Evolutionary conservation across 1,140 invertebrate species (phyloP).

Genomic region (Maconellicoccus hirsutus): DNA sequence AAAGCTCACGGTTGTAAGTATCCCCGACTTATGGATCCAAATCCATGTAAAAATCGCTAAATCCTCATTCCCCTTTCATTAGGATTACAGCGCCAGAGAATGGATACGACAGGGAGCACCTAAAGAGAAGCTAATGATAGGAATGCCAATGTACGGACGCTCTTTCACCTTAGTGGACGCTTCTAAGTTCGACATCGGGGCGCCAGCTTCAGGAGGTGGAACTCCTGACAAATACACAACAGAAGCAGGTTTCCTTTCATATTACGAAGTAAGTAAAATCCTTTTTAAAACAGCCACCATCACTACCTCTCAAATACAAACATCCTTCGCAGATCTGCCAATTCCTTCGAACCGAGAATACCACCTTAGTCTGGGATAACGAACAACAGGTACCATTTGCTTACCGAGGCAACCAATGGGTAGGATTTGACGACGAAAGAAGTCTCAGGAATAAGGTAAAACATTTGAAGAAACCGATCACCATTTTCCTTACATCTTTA

Average conservation of each 20-base stretch:
- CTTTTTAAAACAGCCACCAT: too few relatives aligned
- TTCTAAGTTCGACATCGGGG: slow-evolving; percentile 82
- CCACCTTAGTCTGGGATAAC: slow-evolving; percentile 89
- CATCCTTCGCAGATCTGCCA: slow-evolving; percentile 74
- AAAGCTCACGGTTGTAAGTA: slow-evolving; percentile 73
- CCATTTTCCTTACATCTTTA: neutral
- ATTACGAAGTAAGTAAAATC: slow-evolving; percentile 76
- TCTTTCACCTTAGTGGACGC: slow-evolving; percentile 83
- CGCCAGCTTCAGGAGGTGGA: slow-evolving; percentile 76
- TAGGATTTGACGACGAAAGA: slow-evolving; percentile 89
- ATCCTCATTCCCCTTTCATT: slow-evolving; percentile 27
- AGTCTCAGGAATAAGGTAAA: slow-evolving; percentile 84
- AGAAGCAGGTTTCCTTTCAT: slow-evolving; percentile 82
- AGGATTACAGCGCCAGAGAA: slow-evolving; percentile 82
- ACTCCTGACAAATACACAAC: slow-evolving; percentile 70
- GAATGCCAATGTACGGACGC: slow-evolving; percentile 88
- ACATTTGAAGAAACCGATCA: neutral
- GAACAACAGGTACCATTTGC: slow-evolving; percentile 92
- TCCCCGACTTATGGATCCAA: neutral
- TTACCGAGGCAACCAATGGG: slow-evolving; percentile 83
- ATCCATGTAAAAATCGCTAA: neutral
- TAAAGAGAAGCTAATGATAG: slow-evolving; percentile 88
- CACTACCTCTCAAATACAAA: too few relatives aligned
- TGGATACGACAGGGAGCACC: slow-evolving; percentile 91
- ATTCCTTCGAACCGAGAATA: slow-evolving; percentile 79